These are phyloP conservation scores for Pygoscelis adeliae DNA, from an alignment of 2,113 vertebrate genomes.

Conservation along the genomic window DNA sequence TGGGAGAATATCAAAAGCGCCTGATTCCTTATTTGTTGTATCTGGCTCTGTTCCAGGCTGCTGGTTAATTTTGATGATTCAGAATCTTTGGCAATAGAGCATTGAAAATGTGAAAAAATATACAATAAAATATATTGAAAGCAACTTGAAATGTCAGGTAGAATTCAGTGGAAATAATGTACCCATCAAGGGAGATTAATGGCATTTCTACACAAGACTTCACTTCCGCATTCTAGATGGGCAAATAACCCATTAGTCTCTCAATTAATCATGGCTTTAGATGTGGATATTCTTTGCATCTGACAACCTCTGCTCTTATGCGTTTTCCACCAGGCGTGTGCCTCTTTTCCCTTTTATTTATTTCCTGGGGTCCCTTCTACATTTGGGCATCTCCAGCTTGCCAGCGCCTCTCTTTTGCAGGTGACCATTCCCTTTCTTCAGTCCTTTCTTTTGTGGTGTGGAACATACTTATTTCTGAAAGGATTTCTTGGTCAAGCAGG, in stretches of 20 bases:
- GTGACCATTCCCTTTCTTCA: background rate
- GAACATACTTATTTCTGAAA: background rate
- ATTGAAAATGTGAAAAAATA: constrained; percentile 49
- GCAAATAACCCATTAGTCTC: constrained; percentile 45
- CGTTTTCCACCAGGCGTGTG: background rate
- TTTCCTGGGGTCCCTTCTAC: background rate
- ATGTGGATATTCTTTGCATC: background rate
- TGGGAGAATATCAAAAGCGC: constrained; percentile 11
- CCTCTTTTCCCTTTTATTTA: background rate
- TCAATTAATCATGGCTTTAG: constrained; percentile 23
- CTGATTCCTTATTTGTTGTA: constrained; percentile 36
- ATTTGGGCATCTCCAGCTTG: background rate
- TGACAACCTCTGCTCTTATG: background rate
- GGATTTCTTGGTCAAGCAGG: background rate
- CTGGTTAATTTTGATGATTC: constrained; percentile 63
- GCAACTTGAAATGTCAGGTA: constrained; percentile 62
- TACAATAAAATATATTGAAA: constrained; percentile 65
- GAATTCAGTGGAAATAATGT: constrained; percentile 59
- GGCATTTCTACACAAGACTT: constrained; percentile 38
- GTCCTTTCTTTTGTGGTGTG: background rate
- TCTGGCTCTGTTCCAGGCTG: constrained; percentile 27
- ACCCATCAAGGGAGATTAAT: constrained; percentile 54
- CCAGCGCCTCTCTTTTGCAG: background rate
- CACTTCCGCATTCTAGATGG: constrained; percentile 37
- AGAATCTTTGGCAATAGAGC: constrained; percentile 46